phyloP scores from a whole-genome alignment of 2,797 vertebrate genomes.

The Sebastes vulpes region DNA sequence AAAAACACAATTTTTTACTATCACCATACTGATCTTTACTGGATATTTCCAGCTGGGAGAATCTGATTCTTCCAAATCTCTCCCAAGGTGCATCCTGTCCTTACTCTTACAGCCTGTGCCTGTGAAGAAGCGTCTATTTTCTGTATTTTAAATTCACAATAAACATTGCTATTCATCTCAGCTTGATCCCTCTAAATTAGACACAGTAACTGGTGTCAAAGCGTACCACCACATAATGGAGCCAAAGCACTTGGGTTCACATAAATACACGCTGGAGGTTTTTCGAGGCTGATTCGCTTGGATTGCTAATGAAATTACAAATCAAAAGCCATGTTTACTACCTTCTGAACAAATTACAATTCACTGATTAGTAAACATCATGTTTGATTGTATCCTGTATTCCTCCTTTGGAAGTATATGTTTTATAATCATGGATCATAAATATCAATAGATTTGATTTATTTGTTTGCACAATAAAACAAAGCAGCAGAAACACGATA shows the following conservation, averaged over 20 bases:
- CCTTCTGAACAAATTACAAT: slow-evolving; percentile 3
- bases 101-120: not conserved
- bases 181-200: not conserved
- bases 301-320: slow-evolving; percentile 13
- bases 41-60: slow-evolving; percentile 1
- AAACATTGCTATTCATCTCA: not conserved
- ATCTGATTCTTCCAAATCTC: not conserved
- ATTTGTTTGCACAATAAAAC: not conserved
- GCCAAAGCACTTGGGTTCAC: not conserved
- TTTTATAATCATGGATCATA: not conserved
- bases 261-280: slow-evolving; percentile 1
- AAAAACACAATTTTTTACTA: not conserved
- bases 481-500: not conserved
- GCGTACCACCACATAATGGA: not conserved
- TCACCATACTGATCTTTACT: slow-evolving; percentile 1
- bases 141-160: not conserved
- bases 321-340: not conserved
- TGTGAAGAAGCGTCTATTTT: not conserved
- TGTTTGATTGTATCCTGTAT: not conserved
- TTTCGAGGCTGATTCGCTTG: not conserved
- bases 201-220: not conserved
- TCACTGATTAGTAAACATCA: slow-evolving; percentile 8
- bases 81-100: not conserved
- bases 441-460: not conserved
- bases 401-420: not conserved